These are phyloP conservation scores for Drosophila antonietae DNA, from an alignment of 2,888 invertebrate species.

Conservation along the genomic window DNA sequence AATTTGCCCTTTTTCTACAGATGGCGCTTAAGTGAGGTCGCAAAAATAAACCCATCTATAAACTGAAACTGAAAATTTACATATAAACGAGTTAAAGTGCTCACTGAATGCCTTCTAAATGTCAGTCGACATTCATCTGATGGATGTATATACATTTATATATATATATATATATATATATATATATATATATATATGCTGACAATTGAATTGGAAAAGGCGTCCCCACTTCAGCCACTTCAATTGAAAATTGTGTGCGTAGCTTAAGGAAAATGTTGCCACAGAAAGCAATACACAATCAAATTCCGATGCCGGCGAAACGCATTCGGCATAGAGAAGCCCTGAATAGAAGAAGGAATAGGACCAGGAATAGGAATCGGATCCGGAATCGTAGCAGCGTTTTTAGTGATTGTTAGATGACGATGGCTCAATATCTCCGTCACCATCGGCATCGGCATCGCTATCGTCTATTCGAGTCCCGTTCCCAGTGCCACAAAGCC, in stretches of 20 bases:
- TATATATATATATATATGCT: slow-evolving; percentile 45
- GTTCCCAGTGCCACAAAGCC: slow-evolving; percentile 39
- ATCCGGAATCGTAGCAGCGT: slow-evolving; percentile 37
- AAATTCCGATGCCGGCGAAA: slow-evolving; percentile 39
- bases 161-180: slow-evolving; percentile 42
- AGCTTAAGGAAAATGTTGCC: slow-evolving; percentile 58
- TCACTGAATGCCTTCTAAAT: slow-evolving; percentile 18
- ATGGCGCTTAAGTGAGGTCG: slow-evolving; percentile 21
- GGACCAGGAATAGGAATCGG: slow-evolving; percentile 13
- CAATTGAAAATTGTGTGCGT: slow-evolving; percentile 69
- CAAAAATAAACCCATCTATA: slow-evolving; percentile 16
- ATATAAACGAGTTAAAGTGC: slow-evolving; percentile 37
- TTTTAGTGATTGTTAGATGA: slow-evolving; percentile 55
- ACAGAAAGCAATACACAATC: slow-evolving; percentile 42
- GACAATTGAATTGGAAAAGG: slow-evolving; percentile 58
- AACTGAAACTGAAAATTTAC: slow-evolving; percentile 30
- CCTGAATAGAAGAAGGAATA: slow-evolving; percentile 3
- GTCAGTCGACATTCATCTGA: slow-evolving; percentile 22
- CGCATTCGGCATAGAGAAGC: slow-evolving; percentile 17
- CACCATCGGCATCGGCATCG: background rate
- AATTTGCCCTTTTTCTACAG: slow-evolving; percentile 11
- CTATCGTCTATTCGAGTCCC: background rate
- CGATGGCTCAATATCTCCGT: slow-evolving; percentile 42
- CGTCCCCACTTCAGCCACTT: slow-evolving; percentile 43
- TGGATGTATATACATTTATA: slow-evolving; percentile 45